Percentiles rank a stretch among this genome's conserved stretches.
Conservation (phyloP, 1,140 invertebrate species). For the Drosophila sturtevanti region DNA sequence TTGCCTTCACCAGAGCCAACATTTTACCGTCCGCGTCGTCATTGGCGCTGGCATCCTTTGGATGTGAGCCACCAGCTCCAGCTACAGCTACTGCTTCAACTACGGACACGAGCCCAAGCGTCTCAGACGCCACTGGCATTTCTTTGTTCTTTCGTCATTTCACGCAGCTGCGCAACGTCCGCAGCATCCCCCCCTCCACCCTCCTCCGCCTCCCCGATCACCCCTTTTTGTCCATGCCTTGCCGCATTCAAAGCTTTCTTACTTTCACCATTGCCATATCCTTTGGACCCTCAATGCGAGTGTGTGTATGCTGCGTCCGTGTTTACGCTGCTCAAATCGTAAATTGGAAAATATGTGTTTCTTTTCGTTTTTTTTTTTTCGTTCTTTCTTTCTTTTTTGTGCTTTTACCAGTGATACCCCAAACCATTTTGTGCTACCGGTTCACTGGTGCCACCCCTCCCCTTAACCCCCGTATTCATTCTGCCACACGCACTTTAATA, state of each 20-base stretch:
- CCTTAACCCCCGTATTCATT: neutral
- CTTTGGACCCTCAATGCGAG: slow-evolving; percentile 21
- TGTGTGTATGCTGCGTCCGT: slow-evolving; percentile 16
- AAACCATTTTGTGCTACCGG: slow-evolving; percentile 3
- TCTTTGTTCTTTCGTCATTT: slow-evolving; percentile 56
- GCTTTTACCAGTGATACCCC: slow-evolving; percentile 9
- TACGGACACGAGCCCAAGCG: slow-evolving; percentile 15
- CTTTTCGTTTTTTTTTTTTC: slow-evolving; percentile 21
- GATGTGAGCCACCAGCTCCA: neutral
- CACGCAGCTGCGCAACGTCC: slow-evolving; percentile 59
- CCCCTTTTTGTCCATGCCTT: neutral
- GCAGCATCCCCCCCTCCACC: slow-evolving; percentile 21
- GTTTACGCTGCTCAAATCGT: slow-evolving; percentile 35
- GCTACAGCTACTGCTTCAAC: no score
- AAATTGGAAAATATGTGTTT: slow-evolving; percentile 60
- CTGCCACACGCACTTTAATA: slow-evolving; percentile 5
- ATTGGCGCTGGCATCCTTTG: slow-evolving; percentile 11
- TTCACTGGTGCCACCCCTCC: neutral
- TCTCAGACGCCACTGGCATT: slow-evolving; percentile 23
- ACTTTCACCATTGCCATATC: slow-evolving; percentile 23
- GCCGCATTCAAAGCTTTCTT: slow-evolving; percentile 7
- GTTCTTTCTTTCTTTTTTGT: slow-evolving; percentile 1
- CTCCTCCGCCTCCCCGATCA: no score
- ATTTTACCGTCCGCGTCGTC: slow-evolving; percentile 47
- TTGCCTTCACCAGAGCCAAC: slow-evolving; percentile 64